A percentile compares a stretch with the other conserved stretches of the same genome.
Conservation (phyloP, 2,113 vertebrate genomes). For the Hippocampus mohnikei region DNA sequence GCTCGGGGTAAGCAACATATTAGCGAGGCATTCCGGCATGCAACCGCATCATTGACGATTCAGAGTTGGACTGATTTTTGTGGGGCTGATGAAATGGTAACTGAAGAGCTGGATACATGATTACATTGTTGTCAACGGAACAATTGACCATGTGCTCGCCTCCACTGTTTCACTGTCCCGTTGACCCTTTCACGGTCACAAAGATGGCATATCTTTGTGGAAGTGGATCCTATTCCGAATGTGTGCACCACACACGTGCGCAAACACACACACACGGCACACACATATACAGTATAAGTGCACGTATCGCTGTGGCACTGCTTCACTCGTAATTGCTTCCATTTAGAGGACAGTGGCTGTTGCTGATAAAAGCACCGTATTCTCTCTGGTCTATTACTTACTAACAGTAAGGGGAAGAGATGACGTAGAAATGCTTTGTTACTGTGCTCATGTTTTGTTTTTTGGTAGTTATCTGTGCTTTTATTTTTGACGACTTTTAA, state of each 20-base stretch:
- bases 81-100: slow-evolving; percentile 18
- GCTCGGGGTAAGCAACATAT: slow-evolving; percentile 29
- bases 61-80: slow-evolving; percentile 40
- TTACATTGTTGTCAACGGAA: slow-evolving; percentile 29
- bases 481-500: not conserved
- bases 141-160: slow-evolving; percentile 44
- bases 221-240: slow-evolving; percentile 36
- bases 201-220: slow-evolving; percentile 35
- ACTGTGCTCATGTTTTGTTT: not conserved
- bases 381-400: slow-evolving; percentile 19
- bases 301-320: slow-evolving; percentile 4
- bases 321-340: slow-evolving; percentile 59
- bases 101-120: slow-evolving; percentile 11
- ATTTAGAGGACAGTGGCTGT: slow-evolving; percentile 52
- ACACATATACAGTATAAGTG: not conserved
- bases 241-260: slow-evolving; percentile 9
- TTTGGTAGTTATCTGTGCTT: not conserved
- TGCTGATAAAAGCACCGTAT: slow-evolving; percentile 49
- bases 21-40: slow-evolving; percentile 30
- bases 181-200: slow-evolving; percentile 41
- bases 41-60: slow-evolving; percentile 26
- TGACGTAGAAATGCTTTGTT: not conserved
- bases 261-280: slow-evolving; percentile 17
- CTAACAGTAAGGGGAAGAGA: slow-evolving; percentile 1
- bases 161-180: slow-evolving; percentile 28